phyloP scores from a whole-genome alignment of 2,113 vertebrate genomes.

The Crotalus viridis region DNA sequence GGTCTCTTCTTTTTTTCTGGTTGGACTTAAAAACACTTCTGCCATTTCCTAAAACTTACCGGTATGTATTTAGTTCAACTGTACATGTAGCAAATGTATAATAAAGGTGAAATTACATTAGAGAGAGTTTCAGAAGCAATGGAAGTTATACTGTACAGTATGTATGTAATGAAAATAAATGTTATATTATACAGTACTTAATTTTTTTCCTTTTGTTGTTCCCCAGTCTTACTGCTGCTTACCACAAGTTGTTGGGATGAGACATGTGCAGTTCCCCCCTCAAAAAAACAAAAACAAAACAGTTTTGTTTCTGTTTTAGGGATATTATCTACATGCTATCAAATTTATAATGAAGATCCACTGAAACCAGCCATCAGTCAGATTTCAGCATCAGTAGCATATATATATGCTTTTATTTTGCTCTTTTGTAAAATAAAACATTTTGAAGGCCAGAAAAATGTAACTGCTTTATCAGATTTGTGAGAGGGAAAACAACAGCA shows the following conservation, averaged over 20 bases:
- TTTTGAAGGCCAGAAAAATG: constrained; percentile 47
- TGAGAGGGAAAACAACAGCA: constrained; percentile 31
- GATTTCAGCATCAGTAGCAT: constrained; percentile 53
- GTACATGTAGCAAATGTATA: constrained; percentile 36
- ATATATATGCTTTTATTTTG: constrained; percentile 39
- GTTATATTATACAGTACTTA: neutral
- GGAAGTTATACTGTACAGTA: neutral
- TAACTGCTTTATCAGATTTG: constrained; percentile 47
- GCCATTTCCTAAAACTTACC: constrained; percentile 41
- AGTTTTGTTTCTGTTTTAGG: neutral
- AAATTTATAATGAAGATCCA: constrained; percentile 37
- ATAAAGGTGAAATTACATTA: constrained; percentile 52
- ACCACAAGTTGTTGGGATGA: neutral
- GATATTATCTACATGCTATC: no score
- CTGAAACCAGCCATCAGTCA: constrained; percentile 50
- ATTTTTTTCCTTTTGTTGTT: neutral
- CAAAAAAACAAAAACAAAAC: neutral
- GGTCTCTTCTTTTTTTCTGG: constrained; percentile 40
- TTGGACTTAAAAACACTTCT: constrained; percentile 51
- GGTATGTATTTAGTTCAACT: constrained; percentile 50
- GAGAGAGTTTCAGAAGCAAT: constrained; percentile 22
- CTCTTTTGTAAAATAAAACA: constrained; percentile 36
- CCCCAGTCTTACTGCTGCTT: neutral
- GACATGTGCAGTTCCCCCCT: neutral
- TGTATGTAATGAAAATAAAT: neutral